Evolutionary conservation across 1,140 invertebrate genomes (phyloP).

Genomic region (Zaprionus inermis): DNA sequence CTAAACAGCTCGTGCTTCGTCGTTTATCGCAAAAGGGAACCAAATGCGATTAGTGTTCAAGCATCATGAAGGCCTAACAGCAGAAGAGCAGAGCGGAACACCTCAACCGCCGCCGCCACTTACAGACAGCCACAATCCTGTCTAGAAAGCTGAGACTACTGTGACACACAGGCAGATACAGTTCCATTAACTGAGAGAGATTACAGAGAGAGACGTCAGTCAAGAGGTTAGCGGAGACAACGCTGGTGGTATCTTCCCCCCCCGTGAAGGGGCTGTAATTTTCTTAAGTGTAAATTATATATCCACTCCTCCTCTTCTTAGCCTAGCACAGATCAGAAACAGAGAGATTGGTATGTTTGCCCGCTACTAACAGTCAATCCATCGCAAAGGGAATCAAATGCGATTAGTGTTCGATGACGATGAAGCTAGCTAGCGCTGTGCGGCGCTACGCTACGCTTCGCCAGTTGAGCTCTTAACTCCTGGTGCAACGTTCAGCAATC

Average conservation of each 20-base stretch:
- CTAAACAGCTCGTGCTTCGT: slow-evolving; percentile 48
- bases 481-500: slow-evolving; percentile 73
- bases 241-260: slow-evolving; percentile 18
- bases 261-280: slow-evolving; percentile 51
- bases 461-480: slow-evolving; percentile 78
- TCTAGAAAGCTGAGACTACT: neutral
- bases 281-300: slow-evolving; percentile 26
- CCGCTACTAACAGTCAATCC: slow-evolving; percentile 42
- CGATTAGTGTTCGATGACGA: slow-evolving; percentile 78
- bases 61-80: slow-evolving; percentile 44
- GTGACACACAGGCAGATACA: neutral
- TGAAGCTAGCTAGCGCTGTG: slow-evolving; percentile 54
- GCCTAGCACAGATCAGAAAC: slow-evolving; percentile 46
- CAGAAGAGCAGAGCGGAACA: slow-evolving; percentile 16
- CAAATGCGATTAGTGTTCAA: slow-evolving; percentile 76
- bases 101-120: too few species aligned
- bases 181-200: neutral
- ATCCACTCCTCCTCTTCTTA: slow-evolving; percentile 39
- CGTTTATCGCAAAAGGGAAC: slow-evolving; percentile 73
- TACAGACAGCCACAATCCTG: neutral
- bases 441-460: slow-evolving; percentile 57
- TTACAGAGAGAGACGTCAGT: neutral
- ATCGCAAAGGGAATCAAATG: slow-evolving; percentile 82
- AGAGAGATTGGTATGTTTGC: slow-evolving; percentile 10
- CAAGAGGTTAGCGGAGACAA: slow-evolving; percentile 23